Conservation (phyloP, 1,140 invertebrate genomes). For the Diorhabda carinulata region DNA sequence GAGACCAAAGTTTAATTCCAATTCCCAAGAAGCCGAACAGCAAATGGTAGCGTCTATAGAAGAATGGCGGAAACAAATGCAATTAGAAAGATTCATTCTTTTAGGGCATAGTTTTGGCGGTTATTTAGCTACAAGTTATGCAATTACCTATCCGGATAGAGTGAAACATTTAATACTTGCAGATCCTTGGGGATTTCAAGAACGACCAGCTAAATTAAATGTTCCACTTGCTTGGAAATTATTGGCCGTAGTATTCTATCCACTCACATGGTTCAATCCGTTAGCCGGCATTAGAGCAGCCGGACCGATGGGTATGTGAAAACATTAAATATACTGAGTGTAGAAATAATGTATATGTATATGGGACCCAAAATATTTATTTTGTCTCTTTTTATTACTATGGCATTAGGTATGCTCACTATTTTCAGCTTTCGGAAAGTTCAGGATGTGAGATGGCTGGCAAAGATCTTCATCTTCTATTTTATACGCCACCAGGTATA, state of each 20-base stretch:
- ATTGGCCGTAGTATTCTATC: constrained; percentile 56
- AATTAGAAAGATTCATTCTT: constrained; percentile 85
- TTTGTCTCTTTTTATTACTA: too few relatives aligned
- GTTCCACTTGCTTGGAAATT: constrained; percentile 69
- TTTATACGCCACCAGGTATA: too few relatives aligned
- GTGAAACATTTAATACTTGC: constrained; percentile 89
- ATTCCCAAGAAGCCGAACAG: constrained; percentile 77
- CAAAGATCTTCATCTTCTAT: too few relatives aligned
- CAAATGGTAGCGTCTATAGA: constrained; percentile 92
- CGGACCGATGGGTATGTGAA: constrained; percentile 75
- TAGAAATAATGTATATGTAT: too few relatives aligned
- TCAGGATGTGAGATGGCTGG: too few relatives aligned
- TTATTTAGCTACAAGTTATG: constrained; percentile 87
- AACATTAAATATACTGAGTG: not conserved
- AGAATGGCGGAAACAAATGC: constrained; percentile 87
- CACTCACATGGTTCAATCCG: constrained; percentile 84
- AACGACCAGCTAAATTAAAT: constrained; percentile 65
- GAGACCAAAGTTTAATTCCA: constrained; percentile 76
- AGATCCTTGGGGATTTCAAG: constrained; percentile 97
- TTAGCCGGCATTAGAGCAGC: constrained; percentile 84
- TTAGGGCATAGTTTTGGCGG: constrained; percentile 95
- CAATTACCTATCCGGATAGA: constrained; percentile 76
- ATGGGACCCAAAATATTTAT: too few relatives aligned
- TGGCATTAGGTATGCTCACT: too few relatives aligned
- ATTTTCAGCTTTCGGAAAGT: too few relatives aligned